Base-by-base conservation (phyloP, 2,797 vertebrate genomes). In the Pogonophryne albipinna region DNA sequence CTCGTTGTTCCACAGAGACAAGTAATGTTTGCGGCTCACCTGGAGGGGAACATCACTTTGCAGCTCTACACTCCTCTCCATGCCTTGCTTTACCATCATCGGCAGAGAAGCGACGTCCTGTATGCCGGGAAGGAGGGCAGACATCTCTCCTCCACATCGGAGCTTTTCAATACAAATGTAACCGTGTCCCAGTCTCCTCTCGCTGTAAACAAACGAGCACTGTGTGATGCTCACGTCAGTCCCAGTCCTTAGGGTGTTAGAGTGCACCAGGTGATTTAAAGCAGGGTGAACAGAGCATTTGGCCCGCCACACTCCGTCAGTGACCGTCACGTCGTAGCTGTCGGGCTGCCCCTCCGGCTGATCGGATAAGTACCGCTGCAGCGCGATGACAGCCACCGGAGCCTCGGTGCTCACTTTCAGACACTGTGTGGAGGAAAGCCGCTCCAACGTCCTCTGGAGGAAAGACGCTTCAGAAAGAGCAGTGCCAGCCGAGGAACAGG, bases 1-100 rank as follows among this genome's bases (percentile, higher is more conserved):
- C 55, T 97, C 96, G 20, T 96, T 97, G 84, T 97, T 97, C 98
- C 98, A 98, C 23, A 99, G 91, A 0, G 96, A 79, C 60, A 99
- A 90, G 87, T 97, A 98, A 83, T 97, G 96, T 55, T 93, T 96
- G 50, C 84, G 94, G 53, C 79, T 81, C 0, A 93, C 84, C 55
- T 90, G 91, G 7, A 98, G 93, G 0, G 97, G 97, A 6, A 72
- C 83, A 34, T 95, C 93, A 0, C 85, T 71, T 0, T 73, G 91
- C 62, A 89, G 72, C 14, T 58, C 10, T 62, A 73, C 41, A 2
- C 79, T 90, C 52, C 76, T 83, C 73, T 91, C 86, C 74, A 88
- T 87, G 19, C 90, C 89, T 0, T 80, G 88, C n/a, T 69, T 91
- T 1, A 89, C 75, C 88, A 94, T 87, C 56, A 90, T 17, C 1